These are phyloP conservation scores for Mastigias papua DNA, from an alignment of 30 jellyfish, hydroid and myxozoan genomes.

Conservation along the genomic window DNA sequence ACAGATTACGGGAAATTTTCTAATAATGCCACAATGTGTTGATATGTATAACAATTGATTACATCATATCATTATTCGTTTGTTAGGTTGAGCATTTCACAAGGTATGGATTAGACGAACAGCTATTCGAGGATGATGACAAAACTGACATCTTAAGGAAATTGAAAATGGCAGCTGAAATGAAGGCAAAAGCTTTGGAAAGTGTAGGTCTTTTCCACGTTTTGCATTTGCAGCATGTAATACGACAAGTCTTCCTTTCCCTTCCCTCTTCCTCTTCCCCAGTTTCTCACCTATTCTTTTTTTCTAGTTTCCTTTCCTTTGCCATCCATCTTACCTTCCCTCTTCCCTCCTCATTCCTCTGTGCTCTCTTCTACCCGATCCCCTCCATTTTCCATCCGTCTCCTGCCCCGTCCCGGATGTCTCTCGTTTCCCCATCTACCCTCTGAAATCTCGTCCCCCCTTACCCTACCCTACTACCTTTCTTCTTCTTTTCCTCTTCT, in stretches of 20 bases:
- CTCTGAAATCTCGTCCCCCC: background rate
- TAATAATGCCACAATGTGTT: too few relatives aligned
- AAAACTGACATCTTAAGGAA: conserved; percentile 52
- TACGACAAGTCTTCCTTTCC: too few relatives aligned
- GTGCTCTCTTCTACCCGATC: too few relatives aligned
- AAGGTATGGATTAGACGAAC: conserved; percentile 90
- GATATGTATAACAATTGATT: too few relatives aligned
- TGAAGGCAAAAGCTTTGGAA: conserved; percentile 38
- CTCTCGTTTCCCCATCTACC: background rate
- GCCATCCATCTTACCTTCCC: too few relatives aligned
- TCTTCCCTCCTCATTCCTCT: too few relatives aligned
- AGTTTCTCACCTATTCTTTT: too few relatives aligned
- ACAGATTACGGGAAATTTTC: too few relatives aligned
- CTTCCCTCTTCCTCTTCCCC: too few relatives aligned
- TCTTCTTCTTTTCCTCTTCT: background rate
- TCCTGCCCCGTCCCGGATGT: background rate
- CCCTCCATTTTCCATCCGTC: background rate
- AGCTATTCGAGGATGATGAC: conserved; percentile 78
- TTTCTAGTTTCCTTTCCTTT: too few relatives aligned
- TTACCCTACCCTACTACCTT: background rate
- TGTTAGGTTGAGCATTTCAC: conserved; percentile 93
- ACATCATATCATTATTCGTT: background rate
- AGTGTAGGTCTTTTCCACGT: conserved; percentile 6
- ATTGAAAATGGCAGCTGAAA: conserved; percentile 65
- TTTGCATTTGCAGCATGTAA: too few relatives aligned